Evolutionary conservation across 1,140 invertebrate species (phyloP), one percentile per base, ranked within the genome.

Genomic region (Orius laevigatus): DNA sequence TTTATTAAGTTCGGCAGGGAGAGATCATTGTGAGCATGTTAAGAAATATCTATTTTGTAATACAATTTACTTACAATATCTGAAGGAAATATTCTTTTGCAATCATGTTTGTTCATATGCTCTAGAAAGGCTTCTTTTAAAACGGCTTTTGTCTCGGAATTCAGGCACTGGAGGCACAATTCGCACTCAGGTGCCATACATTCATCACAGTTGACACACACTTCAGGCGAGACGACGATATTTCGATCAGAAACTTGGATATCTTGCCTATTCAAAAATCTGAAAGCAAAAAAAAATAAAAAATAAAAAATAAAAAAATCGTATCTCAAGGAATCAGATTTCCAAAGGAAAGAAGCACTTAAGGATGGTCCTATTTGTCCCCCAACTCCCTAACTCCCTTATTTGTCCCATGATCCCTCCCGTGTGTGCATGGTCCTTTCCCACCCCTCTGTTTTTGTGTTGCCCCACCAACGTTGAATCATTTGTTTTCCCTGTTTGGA

Each of bases 231-330:
- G 0, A 88, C 83, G 1, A 75, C 72, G 42, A 93, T 66, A 62
- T 92, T 89, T 63, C 84, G 86, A 25, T 78, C 71, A 1, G 82
- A 71, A 5, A 84, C 75, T 53, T 79, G 65, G 74, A 87, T 84
- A 49, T 76, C 72, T 48, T 70, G 62, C 19, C 71, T 70, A 36
- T 49, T 60, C 47, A 42, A 60, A 50, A 46, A 67, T 63, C 60
- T 66, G 48, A 53, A 46, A 52, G n/a, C 49, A 52, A 48, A 40
- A 53, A 53, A 34, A 20, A 46, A 52, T 14, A 51, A 52, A 48
- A 40, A 53, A 53, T 40, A 20, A 49, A 42, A 41, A 31, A 38
- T 45, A 48, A 35, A 48, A 39, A 47, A 11, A 42, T 44, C 32
- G 48, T 36, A 40, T 8, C 46, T 40, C 6, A n/a, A n/a, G n/a